phyloP scores from a whole-genome alignment of 2,797 vertebrate genomes.

The Orientallactaga sibirica region DNA sequence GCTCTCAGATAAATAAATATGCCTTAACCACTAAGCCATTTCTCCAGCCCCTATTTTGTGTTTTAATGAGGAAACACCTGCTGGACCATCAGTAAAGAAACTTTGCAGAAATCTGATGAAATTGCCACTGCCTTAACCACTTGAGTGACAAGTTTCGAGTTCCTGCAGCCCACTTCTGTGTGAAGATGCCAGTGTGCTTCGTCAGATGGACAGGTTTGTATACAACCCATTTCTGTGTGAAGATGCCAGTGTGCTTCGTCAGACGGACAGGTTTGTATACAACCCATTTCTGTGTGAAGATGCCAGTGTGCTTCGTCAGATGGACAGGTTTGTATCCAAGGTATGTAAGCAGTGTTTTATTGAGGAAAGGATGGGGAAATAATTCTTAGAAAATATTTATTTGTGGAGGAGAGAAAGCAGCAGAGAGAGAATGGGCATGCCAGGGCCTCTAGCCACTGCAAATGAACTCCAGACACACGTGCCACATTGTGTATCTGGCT shows the following conservation, averaged over 20 bases:
- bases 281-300: neutral
- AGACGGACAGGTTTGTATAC: neutral
- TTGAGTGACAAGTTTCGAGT: conserved; percentile 22
- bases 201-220: neutral
- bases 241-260: neutral
- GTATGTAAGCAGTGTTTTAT: neutral
- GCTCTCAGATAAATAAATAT: too few species aligned
- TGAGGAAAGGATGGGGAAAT: neutral
- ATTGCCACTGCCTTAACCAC: conserved; percentile 64
- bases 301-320: neutral
- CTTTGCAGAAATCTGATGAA: conserved; percentile 55
- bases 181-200: neutral
- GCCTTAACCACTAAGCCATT: too few species aligned
- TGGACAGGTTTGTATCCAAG: neutral
- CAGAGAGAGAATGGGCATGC: too few species aligned
- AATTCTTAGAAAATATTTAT: neutral
- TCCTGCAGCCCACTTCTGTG: neutral
- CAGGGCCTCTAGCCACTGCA: too few species aligned
- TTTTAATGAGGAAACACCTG: conserved; percentile 74
- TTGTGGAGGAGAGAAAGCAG: too few species aligned
- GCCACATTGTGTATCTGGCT: too few species aligned
- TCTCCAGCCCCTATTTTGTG: neutral
- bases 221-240: neutral
- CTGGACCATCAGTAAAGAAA: conserved; percentile 63
- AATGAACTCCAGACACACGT: too few species aligned